These are phyloP conservation scores for Trisateles emortualis DNA, from an alignment of 2,888 invertebrate genomes.

Conservation along the genomic window DNA sequence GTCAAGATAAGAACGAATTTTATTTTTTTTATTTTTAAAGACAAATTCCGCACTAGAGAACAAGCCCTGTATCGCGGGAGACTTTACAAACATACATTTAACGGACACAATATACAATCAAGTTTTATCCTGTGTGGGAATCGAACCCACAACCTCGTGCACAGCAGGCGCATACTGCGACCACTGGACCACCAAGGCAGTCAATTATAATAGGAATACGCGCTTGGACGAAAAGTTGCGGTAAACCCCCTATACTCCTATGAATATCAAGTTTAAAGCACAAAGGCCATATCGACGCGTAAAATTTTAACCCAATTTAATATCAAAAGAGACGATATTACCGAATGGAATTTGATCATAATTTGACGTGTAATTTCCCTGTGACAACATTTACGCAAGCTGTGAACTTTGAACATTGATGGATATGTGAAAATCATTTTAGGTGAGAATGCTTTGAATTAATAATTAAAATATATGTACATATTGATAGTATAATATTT, in stretches of 20 bases:
- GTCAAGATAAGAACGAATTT: too few species aligned
- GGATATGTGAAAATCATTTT: background rate
- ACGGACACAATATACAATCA: too few species aligned
- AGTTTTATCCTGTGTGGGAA: too few species aligned
- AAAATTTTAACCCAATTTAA: slow-evolving; percentile 6
- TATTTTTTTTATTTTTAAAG: too few species aligned
- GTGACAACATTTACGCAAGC: slow-evolving; percentile 16
- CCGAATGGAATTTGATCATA: slow-evolving; percentile 8
- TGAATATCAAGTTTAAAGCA: background rate
- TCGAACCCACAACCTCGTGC: too few species aligned
- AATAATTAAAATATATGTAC: background rate
- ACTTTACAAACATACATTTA: too few species aligned
- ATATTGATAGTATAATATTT: background rate
- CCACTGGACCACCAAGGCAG: too few species aligned
- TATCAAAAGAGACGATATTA: slow-evolving; percentile 4
- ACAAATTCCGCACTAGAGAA: too few species aligned
- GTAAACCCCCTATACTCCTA: background rate
- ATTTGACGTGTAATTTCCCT: slow-evolving; percentile 23
- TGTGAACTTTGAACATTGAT: background rate
- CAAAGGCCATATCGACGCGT: background rate
- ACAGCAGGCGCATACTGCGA: too few species aligned
- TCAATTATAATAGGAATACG: too few species aligned
- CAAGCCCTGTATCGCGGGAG: too few species aligned
- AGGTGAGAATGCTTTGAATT: background rate
- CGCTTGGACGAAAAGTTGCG: too few species aligned